phyloP scores from a whole-genome alignment of 2,113 vertebrate genomes.

The Nibea coibor region DNA sequence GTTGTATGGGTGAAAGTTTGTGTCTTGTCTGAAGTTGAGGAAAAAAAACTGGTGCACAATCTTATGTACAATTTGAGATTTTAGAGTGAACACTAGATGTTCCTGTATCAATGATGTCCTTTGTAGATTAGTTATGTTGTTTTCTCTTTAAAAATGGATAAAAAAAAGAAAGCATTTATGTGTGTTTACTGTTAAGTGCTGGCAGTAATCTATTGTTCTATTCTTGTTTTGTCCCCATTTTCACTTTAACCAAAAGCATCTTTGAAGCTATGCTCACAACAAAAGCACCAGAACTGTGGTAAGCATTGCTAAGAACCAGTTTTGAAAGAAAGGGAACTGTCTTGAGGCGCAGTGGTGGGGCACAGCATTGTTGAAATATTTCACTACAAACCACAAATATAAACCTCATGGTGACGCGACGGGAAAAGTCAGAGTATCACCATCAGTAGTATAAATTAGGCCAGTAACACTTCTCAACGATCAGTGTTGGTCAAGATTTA shows the following conservation, averaged over 20 bases:
- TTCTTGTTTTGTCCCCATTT: too few species aligned
- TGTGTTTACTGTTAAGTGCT: neutral
- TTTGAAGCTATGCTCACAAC: too few species aligned
- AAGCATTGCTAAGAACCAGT: too few species aligned
- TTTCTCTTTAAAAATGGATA: neutral
- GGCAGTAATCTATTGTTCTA: neutral
- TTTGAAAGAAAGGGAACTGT: too few species aligned
- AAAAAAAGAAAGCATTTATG: too few species aligned
- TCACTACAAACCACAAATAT: too few species aligned
- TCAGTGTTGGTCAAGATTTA: neutral
- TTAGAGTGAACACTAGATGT: neutral
- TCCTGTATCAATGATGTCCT: neutral
- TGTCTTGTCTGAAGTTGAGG: neutral
- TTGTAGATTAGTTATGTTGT: neutral
- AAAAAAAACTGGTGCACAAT: neutral
- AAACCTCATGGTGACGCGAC: too few species aligned
- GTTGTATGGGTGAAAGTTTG: conserved; percentile 1
- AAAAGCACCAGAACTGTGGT: neutral
- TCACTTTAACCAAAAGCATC: too few species aligned
- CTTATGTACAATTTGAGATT: neutral
- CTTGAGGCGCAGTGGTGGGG: too few species aligned
- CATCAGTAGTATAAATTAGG: neutral
- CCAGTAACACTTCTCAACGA: neutral
- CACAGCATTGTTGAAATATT: too few species aligned
- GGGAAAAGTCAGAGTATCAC: too few species aligned